Conservation (phyloP, 2,797 vertebrate species). For the Pagetopsis macropterus region DNA sequence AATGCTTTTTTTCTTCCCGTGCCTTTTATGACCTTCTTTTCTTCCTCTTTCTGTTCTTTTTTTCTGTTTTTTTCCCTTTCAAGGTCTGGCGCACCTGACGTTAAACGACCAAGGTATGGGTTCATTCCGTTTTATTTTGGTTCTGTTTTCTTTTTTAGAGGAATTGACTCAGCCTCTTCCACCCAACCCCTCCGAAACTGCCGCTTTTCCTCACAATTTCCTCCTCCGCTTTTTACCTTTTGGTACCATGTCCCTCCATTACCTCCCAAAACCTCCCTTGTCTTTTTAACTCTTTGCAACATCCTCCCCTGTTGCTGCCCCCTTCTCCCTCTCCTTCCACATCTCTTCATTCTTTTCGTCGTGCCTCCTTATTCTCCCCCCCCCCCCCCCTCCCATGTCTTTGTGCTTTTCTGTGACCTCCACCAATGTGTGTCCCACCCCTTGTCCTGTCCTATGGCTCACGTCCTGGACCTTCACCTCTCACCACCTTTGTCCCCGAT, state of each 20-base stretch:
- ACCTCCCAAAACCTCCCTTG: constrained; percentile 37
- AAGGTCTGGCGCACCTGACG: constrained; percentile 99
- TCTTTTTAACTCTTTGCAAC: constrained; percentile 48
- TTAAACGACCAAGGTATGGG: constrained; percentile 98
- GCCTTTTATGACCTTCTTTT: constrained; percentile 87
- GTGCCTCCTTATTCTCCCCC: constrained; percentile 36
- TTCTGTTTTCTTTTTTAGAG: constrained; percentile 61
- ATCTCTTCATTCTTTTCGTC: constrained; percentile 42
- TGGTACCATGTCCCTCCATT: constrained; percentile 57
- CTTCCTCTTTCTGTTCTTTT: constrained; percentile 87
- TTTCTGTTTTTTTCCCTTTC: constrained; percentile 88
- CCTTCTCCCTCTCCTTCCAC: constrained; percentile 38
- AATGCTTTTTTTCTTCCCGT: constrained; percentile 89
- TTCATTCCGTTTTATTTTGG: constrained; percentile 81
- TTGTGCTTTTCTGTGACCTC: constrained; percentile 69
- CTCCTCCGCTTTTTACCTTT: constrained; percentile 67
- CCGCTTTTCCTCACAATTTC: constrained; percentile 56
- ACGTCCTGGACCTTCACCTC: constrained; percentile 80
- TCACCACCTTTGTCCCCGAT: constrained; percentile 76
- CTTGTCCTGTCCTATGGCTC: constrained; percentile 81
- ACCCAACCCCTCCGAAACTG: constrained; percentile 53
- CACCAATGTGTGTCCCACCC: constrained; percentile 76
- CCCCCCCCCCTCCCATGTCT: constrained; percentile 59
- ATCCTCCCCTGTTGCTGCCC: constrained; percentile 37
- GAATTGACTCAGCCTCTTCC: constrained; percentile 71